Conservation (phyloP, 2,113 vertebrate species). For the Pteronura brasiliensis region DNA sequence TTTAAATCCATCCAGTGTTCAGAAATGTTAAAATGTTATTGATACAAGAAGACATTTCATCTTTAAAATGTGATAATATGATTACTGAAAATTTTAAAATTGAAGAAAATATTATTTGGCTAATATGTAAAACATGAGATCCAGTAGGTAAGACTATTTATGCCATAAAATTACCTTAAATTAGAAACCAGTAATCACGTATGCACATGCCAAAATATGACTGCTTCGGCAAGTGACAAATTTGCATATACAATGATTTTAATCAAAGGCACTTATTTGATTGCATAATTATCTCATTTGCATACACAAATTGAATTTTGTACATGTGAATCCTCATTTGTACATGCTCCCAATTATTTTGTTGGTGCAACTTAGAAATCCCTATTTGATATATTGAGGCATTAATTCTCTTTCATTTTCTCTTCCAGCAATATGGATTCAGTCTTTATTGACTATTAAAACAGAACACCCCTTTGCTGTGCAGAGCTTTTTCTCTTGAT, state of each 20-base stretch:
- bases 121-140: background rate
- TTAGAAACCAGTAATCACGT: constrained; percentile 52
- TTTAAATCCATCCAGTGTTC: background rate
- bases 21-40: background rate
- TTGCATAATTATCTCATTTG: constrained; percentile 62
- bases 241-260: constrained; percentile 75
- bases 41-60: background rate
- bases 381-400: constrained; percentile 1
- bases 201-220: constrained; percentile 49
- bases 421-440: background rate
- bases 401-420: constrained; percentile 39
- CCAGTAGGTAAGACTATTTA: constrained; percentile 19
- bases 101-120: background rate
- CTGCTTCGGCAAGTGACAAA: constrained; percentile 47
- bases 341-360: constrained; percentile 66
- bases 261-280: constrained; percentile 62
- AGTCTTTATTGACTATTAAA: background rate
- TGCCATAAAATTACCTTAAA: constrained; percentile 16
- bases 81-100: background rate
- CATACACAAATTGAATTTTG: constrained; percentile 59
- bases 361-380: constrained; percentile 71
- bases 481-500: too few species aligned
- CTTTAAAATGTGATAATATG: background rate
- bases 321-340: constrained; percentile 39
- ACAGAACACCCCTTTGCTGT: background rate